Percentiles rank a stretch among this genome's conserved stretches.
phyloP scores from a whole-genome alignment of 2,888 invertebrate genomes.

The Nomada hirtipes region DNA sequence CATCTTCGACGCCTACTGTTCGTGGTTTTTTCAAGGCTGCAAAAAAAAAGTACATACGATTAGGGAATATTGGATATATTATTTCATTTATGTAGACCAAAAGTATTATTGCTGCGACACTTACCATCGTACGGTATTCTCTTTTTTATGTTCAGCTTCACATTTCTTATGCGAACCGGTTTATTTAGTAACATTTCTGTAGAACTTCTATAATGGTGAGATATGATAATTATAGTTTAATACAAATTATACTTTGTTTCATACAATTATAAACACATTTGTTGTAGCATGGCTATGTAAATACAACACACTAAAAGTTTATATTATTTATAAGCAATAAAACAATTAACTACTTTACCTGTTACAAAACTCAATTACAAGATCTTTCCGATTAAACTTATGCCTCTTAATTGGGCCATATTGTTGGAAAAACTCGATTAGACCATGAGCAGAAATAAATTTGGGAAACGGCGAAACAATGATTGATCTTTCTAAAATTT shows the following conservation, averaged over 20 bases:
- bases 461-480: constrained; percentile 71
- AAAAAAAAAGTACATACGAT: constrained; percentile 23
- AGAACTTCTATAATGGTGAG: constrained; percentile 70
- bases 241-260: too few relatives aligned
- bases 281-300: neutral
- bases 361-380: constrained; percentile 73
- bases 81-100: neutral
- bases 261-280: neutral
- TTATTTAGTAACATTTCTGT: constrained; percentile 71
- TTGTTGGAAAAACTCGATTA: constrained; percentile 68
- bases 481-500: constrained; percentile 69
- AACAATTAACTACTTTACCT: constrained; percentile 65
- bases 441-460: constrained; percentile 17
- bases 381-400: constrained; percentile 52
- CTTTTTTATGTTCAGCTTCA: constrained; percentile 70
- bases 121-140: constrained; percentile 59
- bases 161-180: constrained; percentile 64
- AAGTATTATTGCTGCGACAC: constrained; percentile 4
- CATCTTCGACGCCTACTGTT: constrained; percentile 14
- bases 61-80: neutral
- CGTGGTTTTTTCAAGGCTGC: constrained; percentile 6
- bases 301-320: neutral
- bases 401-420: constrained; percentile 73
- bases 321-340: constrained; percentile 1
- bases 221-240: neutral